A percentile compares a stretch with the other conserved stretches of the same genome.
Evolutionary conservation across 37 sponge, comb jelly and placozoan genomes (phyloP).

Genomic region (Lycopodina hypogea): DNA sequence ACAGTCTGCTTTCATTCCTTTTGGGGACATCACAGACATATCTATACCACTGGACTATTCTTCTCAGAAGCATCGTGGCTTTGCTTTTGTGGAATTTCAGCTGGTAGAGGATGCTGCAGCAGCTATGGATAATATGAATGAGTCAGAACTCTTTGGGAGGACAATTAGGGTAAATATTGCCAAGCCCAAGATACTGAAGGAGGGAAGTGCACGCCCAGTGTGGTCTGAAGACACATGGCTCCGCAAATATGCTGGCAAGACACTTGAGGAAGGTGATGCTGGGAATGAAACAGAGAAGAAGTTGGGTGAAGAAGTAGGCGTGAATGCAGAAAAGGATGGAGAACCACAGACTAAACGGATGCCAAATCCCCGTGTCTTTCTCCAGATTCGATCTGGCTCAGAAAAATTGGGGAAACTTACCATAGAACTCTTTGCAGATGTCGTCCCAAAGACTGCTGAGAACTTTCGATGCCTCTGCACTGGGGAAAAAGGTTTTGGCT

Average conservation of each 20-base stretch:
- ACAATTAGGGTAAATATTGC: slow-evolving; percentile 93
- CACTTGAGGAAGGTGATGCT: slow-evolving; percentile 36
- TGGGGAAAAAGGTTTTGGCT: slow-evolving; percentile 96
- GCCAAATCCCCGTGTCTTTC: slow-evolving; percentile 57
- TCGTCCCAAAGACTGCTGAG: slow-evolving; percentile 96
- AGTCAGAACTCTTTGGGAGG: slow-evolving; percentile 91
- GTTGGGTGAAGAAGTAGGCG: slow-evolving; percentile 11
- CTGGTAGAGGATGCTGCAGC: slow-evolving; percentile 97
- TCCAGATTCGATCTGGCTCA: slow-evolving; percentile 58
- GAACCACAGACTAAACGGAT: slow-evolving; percentile 63
- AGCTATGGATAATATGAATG: slow-evolving; percentile 99
- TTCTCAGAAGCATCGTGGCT: slow-evolving; percentile 92
- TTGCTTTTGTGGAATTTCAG: slow-evolving; percentile 97
- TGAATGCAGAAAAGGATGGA: slow-evolving; percentile 39
- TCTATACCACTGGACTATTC: slow-evolving; percentile 92
- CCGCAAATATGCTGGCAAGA: slow-evolving; percentile 79
- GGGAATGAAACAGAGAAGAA: slow-evolving; percentile 6
- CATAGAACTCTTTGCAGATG: slow-evolving; percentile 80
- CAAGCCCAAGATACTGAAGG: slow-evolving; percentile 88
- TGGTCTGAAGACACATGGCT: slow-evolving; percentile 98
- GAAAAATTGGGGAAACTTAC: slow-evolving; percentile 51
- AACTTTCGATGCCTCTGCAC: slow-evolving; percentile 94
- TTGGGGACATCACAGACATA: slow-evolving; percentile 96
- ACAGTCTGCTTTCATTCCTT: slow-evolving; percentile 90
- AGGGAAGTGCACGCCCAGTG: slow-evolving; percentile 83